phyloP scores from a whole-genome alignment of 2,113 vertebrate species.

The Amphiprion percula region DNA sequence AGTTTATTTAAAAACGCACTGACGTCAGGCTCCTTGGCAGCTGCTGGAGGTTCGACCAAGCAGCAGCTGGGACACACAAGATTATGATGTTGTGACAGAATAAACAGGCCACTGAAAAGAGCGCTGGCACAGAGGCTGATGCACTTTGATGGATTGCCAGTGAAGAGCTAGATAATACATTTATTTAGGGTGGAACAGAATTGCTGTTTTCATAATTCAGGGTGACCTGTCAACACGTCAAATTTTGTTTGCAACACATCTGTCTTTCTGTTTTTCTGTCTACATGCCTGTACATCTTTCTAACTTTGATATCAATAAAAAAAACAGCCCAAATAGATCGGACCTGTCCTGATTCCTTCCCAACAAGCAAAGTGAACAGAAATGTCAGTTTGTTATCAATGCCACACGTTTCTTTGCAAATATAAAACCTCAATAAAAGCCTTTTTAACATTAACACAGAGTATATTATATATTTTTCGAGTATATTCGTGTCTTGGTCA shows the following conservation, averaged over 20 bases:
- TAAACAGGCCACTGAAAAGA: slow-evolving; percentile 44
- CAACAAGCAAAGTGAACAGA: slow-evolving; percentile 34
- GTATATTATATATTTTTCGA: slow-evolving; percentile 71
- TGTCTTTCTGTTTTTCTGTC: slow-evolving; percentile 12
- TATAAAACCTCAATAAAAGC: slow-evolving; percentile 72
- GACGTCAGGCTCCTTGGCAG: slow-evolving; percentile 18
- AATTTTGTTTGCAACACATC: slow-evolving; percentile 7
- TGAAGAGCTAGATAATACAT: slow-evolving; percentile 42
- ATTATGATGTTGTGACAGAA: slow-evolving; percentile 34
- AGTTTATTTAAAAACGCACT: slow-evolving; percentile 3
- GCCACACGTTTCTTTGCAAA: slow-evolving; percentile 46
- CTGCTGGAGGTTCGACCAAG: slow-evolving; percentile 11
- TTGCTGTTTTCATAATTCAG: slow-evolving; percentile 50
- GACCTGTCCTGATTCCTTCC: slow-evolving; percentile 31
- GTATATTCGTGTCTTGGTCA: slow-evolving; percentile 81
- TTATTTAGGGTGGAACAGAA: slow-evolving; percentile 48
- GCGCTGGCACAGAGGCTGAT: slow-evolving; percentile 51
- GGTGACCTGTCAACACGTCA: slow-evolving; percentile 28
- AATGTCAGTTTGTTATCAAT: slow-evolving; percentile 33
- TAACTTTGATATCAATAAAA: not conserved
- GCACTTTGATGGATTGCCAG: slow-evolving; percentile 49
- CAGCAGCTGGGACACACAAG: slow-evolving; percentile 37
- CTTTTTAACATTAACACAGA: slow-evolving; percentile 78
- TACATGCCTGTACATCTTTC: slow-evolving; percentile 51
- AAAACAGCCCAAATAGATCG: slow-evolving; percentile 28